These are phyloP conservation scores for Epiblema foenella DNA, from an alignment of 2,888 invertebrate species.

Conservation along the genomic window DNA sequence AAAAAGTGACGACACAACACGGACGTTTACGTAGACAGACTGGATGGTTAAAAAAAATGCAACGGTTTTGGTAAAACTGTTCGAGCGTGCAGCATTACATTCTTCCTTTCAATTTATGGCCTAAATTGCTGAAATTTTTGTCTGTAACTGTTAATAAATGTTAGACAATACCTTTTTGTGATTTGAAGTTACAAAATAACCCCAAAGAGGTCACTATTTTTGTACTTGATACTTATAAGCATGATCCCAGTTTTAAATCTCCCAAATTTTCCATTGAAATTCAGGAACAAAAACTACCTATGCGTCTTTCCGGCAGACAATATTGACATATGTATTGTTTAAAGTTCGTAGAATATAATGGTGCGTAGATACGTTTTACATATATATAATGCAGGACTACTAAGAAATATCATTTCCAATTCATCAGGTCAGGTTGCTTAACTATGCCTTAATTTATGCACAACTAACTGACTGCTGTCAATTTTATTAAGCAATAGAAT, in stretches of 20 bases:
- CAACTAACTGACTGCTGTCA: constrained; percentile 4
- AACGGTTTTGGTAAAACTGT: constrained; percentile 46
- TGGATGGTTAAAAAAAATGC: constrained; percentile 32
- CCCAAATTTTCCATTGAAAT: not conserved
- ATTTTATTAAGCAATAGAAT: constrained; percentile 29
- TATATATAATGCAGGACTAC: not conserved
- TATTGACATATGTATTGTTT: too few relatives aligned
- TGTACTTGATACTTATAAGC: not conserved
- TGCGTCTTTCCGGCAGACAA: too few relatives aligned
- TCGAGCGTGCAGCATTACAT: constrained; percentile 51
- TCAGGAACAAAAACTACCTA: too few relatives aligned
- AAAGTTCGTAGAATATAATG: not conserved
- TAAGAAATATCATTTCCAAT: constrained; percentile 4
- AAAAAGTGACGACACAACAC: constrained; percentile 39
- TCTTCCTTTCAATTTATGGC: constrained; percentile 44
- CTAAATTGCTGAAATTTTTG: constrained; percentile 34
- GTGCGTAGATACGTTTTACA: not conserved
- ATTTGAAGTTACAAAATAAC: constrained; percentile 17
- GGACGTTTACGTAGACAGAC: constrained; percentile 24
- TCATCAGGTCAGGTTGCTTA: constrained; percentile 4
- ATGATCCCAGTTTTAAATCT: not conserved
- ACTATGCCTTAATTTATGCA: constrained; percentile 28
- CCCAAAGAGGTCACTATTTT: not conserved
- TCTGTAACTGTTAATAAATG: constrained; percentile 31
- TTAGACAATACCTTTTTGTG: constrained; percentile 22